Evolutionary conservation across 2,888 invertebrate species (phyloP), one percentile per base, ranked within the genome.

Genomic region (Palloptera scutellata): DNA sequence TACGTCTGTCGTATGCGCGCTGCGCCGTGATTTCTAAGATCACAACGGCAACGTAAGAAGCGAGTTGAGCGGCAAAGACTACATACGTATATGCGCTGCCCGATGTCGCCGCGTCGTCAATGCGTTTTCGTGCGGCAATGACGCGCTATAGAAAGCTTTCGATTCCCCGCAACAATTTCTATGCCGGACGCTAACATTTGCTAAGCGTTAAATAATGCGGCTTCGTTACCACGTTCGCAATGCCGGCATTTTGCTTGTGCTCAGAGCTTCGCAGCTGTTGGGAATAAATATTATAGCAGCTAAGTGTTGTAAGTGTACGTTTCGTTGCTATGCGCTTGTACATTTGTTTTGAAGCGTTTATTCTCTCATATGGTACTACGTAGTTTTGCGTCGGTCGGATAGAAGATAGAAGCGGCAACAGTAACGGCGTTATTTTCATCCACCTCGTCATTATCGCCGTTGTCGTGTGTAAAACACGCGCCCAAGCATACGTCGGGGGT

Each of bases 381-480:
- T 30, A 30, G 30, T 2, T 30, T 30, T n/a, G 3, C 30, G 30
- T 30, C 30, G n/a, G n/a, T n/a, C n/a, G n/a, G n/a, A n/a, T n/a
- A n/a, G n/a, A n/a, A 48, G 15, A n/a, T 48, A n/a, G 5, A 2
- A 12, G n/a, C 41, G 30, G 41, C 4, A 17, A 8, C 41, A 40
- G 48, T n/a, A 52, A 12, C 43, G 20, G 19, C 20, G 54, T 42
- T 58, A 42, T 15, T 13, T 12, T 43, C 15, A 41, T 8, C 15
- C 1, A 17, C 40, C 9, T 48, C 15, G 48, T 64, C 63, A 12
- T 54, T 19, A 40, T 43, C n/a, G 41, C 30, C 30, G 55, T 64
- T 45, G 30, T 45, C n/a, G 67, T 60, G 67, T 60, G 54, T 63
- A 42, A 55, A 63, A 45, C 67, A 67, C 67, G 67, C 60, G 57